These are phyloP conservation scores for Camponotus fellah DNA, from an alignment of 2,888 invertebrate species.

Conservation along the genomic window DNA sequence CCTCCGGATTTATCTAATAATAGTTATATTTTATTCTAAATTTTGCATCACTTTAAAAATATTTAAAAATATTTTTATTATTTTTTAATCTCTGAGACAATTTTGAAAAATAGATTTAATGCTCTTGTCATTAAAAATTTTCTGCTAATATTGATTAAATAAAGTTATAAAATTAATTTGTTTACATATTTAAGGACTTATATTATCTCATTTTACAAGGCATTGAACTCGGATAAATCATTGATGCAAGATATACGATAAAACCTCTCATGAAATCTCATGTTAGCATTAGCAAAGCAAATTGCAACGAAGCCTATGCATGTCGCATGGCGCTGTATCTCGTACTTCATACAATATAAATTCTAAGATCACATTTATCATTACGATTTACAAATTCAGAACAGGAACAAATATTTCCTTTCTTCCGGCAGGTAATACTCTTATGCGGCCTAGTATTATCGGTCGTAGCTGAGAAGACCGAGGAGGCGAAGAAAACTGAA, in stretches of 20 bases:
- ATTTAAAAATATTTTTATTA: too few species aligned
- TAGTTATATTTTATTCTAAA: background rate
- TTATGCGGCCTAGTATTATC: slow-evolving; percentile 79
- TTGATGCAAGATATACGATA: background rate
- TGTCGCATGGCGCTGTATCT: background rate
- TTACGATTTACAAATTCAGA: background rate
- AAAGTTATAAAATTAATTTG: background rate
- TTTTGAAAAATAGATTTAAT: background rate
- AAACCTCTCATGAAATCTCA: slow-evolving; percentile 3
- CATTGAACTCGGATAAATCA: background rate
- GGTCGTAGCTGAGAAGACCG: slow-evolving; percentile 75
- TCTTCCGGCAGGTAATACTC: slow-evolving; percentile 75
- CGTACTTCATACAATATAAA: slow-evolving; percentile 5
- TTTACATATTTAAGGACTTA: background rate
- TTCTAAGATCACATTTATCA: background rate
- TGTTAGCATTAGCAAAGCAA: slow-evolving; percentile 6
- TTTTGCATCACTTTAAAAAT: background rate
- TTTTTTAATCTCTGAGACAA: background rate
- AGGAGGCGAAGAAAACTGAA: slow-evolving; percentile 70
- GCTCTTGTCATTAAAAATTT: background rate
- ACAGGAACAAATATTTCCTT: background rate
- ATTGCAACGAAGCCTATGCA: background rate
- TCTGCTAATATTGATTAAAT: background rate
- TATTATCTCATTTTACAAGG: background rate
- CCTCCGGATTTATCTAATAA: background rate